phyloP scores from a whole-genome alignment of 2,797 vertebrate genomes.

The Monodelphis domestica region DNA sequence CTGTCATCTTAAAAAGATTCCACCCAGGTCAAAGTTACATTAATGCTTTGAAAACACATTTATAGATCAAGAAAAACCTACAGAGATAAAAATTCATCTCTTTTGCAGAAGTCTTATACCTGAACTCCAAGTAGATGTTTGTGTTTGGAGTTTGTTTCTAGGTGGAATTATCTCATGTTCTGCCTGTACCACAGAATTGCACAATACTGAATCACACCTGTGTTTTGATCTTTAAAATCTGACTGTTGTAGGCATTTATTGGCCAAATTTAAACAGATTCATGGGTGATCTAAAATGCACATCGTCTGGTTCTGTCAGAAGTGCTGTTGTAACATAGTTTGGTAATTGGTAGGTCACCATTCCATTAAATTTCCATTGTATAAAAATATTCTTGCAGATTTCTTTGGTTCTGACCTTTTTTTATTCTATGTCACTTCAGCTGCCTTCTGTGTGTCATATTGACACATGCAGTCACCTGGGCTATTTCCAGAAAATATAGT shows the following conservation, averaged over 20 bases:
- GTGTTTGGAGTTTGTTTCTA: slow-evolving; percentile 72
- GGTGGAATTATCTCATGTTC: slow-evolving; percentile 72
- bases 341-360: slow-evolving; percentile 37
- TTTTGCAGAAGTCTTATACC: slow-evolving; percentile 38
- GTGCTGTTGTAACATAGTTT: slow-evolving; percentile 34
- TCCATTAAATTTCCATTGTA: slow-evolving; percentile 29
- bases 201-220: slow-evolving; percentile 69
- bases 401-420: slow-evolving; percentile 19
- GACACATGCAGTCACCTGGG: neutral
- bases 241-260: slow-evolving; percentile 67
- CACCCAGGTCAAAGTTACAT: slow-evolving; percentile 36
- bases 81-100: slow-evolving; percentile 62
- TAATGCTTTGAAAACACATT: slow-evolving; percentile 58
- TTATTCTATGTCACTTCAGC: neutral
- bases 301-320: slow-evolving; percentile 58
- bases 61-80: slow-evolving; percentile 48
- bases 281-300: slow-evolving; percentile 53
- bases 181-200: slow-evolving; percentile 69
- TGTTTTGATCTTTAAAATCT: slow-evolving; percentile 76
- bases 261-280: slow-evolving; percentile 67
- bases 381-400: slow-evolving; percentile 32
- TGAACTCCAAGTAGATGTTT: slow-evolving; percentile 71
- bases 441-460: neutral
- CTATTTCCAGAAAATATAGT: neutral
- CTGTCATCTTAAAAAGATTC: slow-evolving; percentile 61